These are phyloP conservation scores for Molossus molossus DNA, from an alignment of 2,797 vertebrate genomes.

Conservation along the genomic window DNA sequence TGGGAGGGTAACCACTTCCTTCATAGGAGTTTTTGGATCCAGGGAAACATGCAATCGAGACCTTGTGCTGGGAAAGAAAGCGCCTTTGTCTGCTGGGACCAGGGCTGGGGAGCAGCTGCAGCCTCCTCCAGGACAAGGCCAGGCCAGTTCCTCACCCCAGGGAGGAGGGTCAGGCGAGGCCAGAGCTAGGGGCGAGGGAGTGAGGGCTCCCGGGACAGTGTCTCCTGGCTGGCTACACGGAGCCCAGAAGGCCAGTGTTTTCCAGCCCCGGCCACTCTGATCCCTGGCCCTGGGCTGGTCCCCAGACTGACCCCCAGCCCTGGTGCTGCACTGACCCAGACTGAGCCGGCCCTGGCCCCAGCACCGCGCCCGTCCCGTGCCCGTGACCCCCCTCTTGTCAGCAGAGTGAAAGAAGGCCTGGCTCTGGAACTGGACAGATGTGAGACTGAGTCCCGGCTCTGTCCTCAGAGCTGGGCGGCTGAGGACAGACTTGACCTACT, in stretches of 20 bases:
- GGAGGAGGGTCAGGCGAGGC: slow-evolving; percentile 69
- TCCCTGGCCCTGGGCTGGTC: neutral
- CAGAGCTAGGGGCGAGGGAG: neutral
- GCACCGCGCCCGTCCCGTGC: neutral
- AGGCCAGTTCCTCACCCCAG: neutral
- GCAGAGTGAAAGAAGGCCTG: neutral
- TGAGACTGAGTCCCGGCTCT: neutral
- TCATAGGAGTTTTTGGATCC: slow-evolving; percentile 23
- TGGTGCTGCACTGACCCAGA: slow-evolving; percentile 37
- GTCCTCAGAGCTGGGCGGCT: neutral
- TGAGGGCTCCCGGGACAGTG: neutral
- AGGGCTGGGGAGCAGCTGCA: slow-evolving; percentile 55
- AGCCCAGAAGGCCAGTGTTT: slow-evolving; percentile 28
- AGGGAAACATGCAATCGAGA: neutral
- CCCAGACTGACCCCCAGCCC: neutral
- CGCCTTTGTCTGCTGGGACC: slow-evolving; percentile 77
- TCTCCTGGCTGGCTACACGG: neutral
- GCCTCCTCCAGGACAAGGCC: slow-evolving; percentile 59
- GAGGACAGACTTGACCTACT: neutral
- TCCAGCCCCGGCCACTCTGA: neutral
- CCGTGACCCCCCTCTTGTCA: neutral
- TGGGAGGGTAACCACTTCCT: slow-evolving; percentile 40
- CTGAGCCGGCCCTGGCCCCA: neutral
- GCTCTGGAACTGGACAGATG: slow-evolving; percentile 25
- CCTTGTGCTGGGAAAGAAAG: slow-evolving; percentile 75